phyloP scores from a whole-genome alignment of 1,140 invertebrate genomes.

The Sitophilus oryzae region DNA sequence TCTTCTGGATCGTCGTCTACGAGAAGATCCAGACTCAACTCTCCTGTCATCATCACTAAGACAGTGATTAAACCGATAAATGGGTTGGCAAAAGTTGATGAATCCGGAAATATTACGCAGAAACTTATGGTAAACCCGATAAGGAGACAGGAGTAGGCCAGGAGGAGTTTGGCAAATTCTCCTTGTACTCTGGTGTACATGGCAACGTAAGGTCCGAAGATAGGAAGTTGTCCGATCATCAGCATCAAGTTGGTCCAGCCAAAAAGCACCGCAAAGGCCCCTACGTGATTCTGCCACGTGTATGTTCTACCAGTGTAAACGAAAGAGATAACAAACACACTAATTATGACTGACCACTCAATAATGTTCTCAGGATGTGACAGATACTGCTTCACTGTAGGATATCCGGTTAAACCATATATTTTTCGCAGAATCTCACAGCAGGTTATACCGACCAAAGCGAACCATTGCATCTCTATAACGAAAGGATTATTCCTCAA shows the following conservation, averaged over 20 bases:
- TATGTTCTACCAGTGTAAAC: conserved; percentile 70
- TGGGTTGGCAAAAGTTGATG: conserved; percentile 70
- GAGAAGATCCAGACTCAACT: conserved; percentile 65
- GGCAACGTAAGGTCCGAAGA: conserved; percentile 80
- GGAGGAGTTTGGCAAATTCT: conserved; percentile 75
- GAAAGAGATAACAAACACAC: conserved; percentile 74
- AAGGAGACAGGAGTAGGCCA: conserved; percentile 76
- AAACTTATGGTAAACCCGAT: conserved; percentile 83
- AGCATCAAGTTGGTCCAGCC: conserved; percentile 84
- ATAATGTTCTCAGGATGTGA: conserved; percentile 77
- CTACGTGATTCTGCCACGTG: conserved; percentile 75
- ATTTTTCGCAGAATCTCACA: conserved; percentile 72
- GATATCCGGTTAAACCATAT: conserved; percentile 69
- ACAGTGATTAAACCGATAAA: conserved; percentile 76
- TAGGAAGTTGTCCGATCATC: conserved; percentile 77
- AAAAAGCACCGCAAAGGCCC: conserved; percentile 74
- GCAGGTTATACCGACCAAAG: conserved; percentile 63
- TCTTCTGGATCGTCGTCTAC: conserved; percentile 58
- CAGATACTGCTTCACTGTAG: conserved; percentile 69
- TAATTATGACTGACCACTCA: conserved; percentile 77
- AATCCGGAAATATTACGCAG: conserved; percentile 76
- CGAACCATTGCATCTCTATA: conserved; percentile 73
- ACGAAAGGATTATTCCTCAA: conserved; percentile 63
- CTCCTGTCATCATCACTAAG: conserved; percentile 85
- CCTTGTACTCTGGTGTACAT: conserved; percentile 82